Evolutionary conservation across 2,113 vertebrate species (phyloP).

Genomic region (Hypomesus transpacificus): DNA sequence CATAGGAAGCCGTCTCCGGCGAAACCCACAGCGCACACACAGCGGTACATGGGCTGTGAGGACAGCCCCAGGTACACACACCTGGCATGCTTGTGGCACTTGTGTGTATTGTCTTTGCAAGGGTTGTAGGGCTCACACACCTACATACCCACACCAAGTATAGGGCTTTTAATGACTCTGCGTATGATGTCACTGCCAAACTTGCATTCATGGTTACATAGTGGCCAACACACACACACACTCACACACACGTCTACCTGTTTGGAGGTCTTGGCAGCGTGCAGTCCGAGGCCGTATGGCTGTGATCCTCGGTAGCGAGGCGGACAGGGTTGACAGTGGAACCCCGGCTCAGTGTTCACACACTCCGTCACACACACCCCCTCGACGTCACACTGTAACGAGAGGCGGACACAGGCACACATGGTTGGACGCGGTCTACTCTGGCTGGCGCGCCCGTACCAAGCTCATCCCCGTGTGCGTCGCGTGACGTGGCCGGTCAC

Average conservation of each 20-base stretch:
- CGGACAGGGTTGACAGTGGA: constrained; percentile 91
- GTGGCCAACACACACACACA: not conserved
- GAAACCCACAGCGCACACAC: constrained; percentile 88
- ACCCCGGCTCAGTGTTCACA: constrained; percentile 92
- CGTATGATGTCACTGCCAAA: not conserved
- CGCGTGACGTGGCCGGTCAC: constrained; percentile 52
- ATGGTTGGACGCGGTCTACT: not conserved
- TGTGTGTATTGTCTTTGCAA: constrained; percentile 89
- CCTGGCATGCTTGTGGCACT: constrained; percentile 82
- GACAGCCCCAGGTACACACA: constrained; percentile 90
- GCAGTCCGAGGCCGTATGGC: constrained; percentile 84
- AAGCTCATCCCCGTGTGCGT: not conserved
- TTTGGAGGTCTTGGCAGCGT: constrained; percentile 77
- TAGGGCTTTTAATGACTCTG: not conserved
- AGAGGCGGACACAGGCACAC: not conserved
- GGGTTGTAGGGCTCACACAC: constrained; percentile 94
- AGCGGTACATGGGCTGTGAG: constrained; percentile 90
- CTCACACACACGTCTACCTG: constrained; percentile 68
- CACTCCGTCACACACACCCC: constrained; percentile 85
- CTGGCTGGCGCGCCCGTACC: no score
- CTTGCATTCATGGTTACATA: not conserved
- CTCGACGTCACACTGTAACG: constrained; percentile 83
- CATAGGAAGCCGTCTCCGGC: constrained; percentile 92
- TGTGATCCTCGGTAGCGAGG: constrained; percentile 88
- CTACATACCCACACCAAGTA: constrained; percentile 56